These are phyloP conservation scores for Apamea epomidion DNA, from an alignment of 2,888 invertebrate species.

Conservation along the genomic window DNA sequence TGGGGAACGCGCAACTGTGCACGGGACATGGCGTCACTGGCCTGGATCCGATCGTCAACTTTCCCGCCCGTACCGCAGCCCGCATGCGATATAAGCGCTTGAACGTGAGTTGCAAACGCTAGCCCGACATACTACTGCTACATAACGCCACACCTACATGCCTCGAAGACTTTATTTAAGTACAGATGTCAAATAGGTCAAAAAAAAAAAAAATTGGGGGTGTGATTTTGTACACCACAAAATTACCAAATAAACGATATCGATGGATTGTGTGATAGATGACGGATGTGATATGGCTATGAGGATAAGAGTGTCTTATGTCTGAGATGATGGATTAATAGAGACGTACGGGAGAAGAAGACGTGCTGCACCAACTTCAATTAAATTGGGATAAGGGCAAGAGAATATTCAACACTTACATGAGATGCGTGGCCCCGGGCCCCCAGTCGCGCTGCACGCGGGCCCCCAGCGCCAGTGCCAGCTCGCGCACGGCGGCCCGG, in stretches of 20 bases:
- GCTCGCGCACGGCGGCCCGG: constrained; percentile 91
- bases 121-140: neutral
- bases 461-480: constrained; percentile 94
- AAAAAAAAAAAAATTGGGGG: too few species aligned
- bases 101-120: neutral
- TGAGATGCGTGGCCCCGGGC: constrained; percentile 94
- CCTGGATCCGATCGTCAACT: neutral
- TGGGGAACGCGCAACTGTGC: constrained; percentile 96
- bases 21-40: neutral
- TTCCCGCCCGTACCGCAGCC: neutral
- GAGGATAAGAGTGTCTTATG: neutral
- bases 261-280: too few species aligned
- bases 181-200: neutral
- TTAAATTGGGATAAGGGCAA: neutral
- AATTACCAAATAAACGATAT: too few species aligned
- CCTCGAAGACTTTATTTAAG: neutral
- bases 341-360: neutral
- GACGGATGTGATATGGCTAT: too few species aligned
- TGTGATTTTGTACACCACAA: too few species aligned
- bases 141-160: neutral
- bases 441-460: constrained; percentile 94
- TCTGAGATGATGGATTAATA: neutral
- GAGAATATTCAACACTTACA: constrained; percentile 86
- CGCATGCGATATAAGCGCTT: neutral
- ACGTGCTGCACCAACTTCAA: neutral